Percentiles rank a stretch among this genome's conserved stretches.
phyloP scores from a whole-genome alignment of 2,797 vertebrate species.

The Pseudochirops cupreus region DNA sequence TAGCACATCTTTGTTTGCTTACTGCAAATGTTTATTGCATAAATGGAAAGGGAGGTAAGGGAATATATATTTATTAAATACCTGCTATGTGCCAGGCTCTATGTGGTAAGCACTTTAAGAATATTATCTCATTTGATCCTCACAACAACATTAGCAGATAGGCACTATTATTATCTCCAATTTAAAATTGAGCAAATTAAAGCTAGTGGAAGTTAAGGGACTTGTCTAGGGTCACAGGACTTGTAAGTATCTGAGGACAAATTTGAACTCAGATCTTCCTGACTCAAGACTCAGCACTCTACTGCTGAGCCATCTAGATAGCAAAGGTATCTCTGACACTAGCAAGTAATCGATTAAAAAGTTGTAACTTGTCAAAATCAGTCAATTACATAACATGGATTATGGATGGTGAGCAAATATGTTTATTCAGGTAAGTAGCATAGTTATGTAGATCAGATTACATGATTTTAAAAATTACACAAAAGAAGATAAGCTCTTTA shows the following conservation, averaged over 20 bases:
- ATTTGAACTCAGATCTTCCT: neutral
- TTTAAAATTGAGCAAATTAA: neutral
- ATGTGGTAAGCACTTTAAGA: neutral
- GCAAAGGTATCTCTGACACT: neutral
- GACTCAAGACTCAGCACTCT: neutral
- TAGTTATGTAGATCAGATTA: neutral
- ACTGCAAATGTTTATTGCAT: neutral
- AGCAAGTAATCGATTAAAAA: neutral
- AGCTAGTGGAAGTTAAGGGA: neutral
- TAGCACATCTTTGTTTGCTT: neutral
- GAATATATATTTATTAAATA: too few species aligned
- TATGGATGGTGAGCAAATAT: neutral
- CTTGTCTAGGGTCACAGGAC: neutral
- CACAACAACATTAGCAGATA: neutral
- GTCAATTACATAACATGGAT: neutral
- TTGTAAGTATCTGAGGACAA: neutral
- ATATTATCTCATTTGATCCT: neutral
- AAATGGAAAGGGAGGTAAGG: neutral
- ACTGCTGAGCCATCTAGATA: neutral
- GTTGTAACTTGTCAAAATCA: neutral
- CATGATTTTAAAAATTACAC: neutral
- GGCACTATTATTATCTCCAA: neutral
- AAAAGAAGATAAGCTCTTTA: neutral
- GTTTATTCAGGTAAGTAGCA: neutral
- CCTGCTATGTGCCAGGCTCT: neutral